phyloP scores from a whole-genome alignment of 1,140 invertebrate genomes.

The Nebria ingens region DNA sequence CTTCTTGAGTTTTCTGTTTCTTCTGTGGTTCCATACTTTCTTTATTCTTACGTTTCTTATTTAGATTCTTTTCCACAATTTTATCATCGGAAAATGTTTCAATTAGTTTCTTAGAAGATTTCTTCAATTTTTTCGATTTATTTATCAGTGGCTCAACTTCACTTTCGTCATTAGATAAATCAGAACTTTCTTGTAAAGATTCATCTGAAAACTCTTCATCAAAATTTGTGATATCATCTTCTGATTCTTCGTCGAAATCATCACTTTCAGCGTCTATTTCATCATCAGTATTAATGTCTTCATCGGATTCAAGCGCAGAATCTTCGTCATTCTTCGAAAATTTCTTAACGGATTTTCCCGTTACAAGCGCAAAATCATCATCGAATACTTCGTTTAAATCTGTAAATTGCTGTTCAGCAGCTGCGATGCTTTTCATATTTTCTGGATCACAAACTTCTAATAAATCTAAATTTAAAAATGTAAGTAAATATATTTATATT shows the following conservation, averaged over 20 bases:
- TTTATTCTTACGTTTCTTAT: slow-evolving; percentile 18
- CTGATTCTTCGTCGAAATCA: slow-evolving; percentile 18
- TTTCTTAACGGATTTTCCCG: slow-evolving; percentile 25
- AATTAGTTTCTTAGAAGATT: slow-evolving; percentile 14
- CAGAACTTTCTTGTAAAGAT: slow-evolving; percentile 13
- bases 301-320: not conserved
- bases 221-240: slow-evolving; percentile 15
- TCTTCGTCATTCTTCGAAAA: slow-evolving; percentile 18
- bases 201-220: slow-evolving; percentile 16
- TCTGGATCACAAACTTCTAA: slow-evolving; percentile 70
- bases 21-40: slow-evolving; percentile 24
- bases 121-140: slow-evolving; percentile 17
- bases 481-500: no score
- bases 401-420: slow-evolving; percentile 51
- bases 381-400: slow-evolving; percentile 54
- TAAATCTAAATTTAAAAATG: slow-evolving; percentile 50
- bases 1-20: slow-evolving; percentile 23
- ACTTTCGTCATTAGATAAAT: slow-evolving; percentile 13
- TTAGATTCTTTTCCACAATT: slow-evolving; percentile 19
- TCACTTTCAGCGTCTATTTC: slow-evolving; percentile 9
- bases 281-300: not conserved
- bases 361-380: slow-evolving; percentile 45
- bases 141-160: not conserved
- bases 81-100: slow-evolving; percentile 13
- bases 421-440: slow-evolving; percentile 49